Conservation (phyloP, 2,113 vertebrate genomes). For the Cnemophilus loriae region DNA sequence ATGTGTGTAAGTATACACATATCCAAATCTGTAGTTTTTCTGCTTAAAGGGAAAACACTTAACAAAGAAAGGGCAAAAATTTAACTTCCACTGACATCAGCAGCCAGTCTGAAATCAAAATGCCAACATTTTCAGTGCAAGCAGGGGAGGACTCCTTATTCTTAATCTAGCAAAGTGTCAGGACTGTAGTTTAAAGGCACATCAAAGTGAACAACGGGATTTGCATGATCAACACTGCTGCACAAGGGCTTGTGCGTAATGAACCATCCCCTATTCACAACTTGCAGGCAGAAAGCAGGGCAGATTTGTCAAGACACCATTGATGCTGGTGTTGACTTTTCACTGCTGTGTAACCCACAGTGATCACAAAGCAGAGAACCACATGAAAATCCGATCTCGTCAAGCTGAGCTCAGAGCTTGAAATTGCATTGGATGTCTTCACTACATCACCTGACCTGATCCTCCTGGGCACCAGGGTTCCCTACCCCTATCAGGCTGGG, state of each 20-base stretch:
- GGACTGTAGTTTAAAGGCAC: neutral
- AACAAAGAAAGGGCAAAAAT: neutral
- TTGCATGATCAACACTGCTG: neutral
- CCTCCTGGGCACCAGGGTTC: neutral
- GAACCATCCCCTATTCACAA: neutral
- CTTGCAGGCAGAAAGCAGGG: neutral
- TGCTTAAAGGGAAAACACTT: neutral
- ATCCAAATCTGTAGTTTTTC: neutral
- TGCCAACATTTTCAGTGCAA: neutral
- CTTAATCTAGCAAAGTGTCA: neutral
- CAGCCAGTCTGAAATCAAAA: neutral
- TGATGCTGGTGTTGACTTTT: neutral
- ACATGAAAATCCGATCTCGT: neutral
- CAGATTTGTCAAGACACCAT: neutral
- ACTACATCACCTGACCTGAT: neutral
- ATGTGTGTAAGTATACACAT: neutral
- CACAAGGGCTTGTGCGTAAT: slow-evolving; percentile 1
- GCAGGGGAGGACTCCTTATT: neutral
- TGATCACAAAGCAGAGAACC: slow-evolving; percentile 19
- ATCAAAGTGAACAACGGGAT: slow-evolving; percentile 7
- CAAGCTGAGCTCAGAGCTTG: slow-evolving; percentile 18
- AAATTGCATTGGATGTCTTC: neutral
- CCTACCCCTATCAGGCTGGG: neutral
- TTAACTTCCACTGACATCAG: neutral
- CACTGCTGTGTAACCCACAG: neutral